Evolutionary conservation across 1,140 invertebrate genomes (phyloP).

Genomic region (Cydia fagiglandana): DNA sequence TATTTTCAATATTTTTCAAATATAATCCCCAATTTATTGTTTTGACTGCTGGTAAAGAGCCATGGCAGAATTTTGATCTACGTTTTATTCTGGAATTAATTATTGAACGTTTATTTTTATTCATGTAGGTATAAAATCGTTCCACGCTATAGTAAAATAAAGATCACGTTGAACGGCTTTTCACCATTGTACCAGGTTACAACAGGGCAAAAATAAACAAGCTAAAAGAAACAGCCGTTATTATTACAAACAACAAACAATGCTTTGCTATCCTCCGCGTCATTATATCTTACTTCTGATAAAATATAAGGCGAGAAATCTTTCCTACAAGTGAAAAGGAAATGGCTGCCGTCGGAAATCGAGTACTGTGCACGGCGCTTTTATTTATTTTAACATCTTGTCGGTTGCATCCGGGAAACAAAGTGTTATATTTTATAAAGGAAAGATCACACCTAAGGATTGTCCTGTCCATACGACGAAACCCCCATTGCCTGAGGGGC

Average conservation of each 20-base stretch:
- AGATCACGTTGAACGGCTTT: not conserved
- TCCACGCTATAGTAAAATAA: not conserved
- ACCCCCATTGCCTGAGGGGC: too few relatives aligned
- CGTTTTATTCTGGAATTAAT: too few relatives aligned
- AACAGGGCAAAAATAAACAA: not conserved
- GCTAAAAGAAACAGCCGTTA: not conserved
- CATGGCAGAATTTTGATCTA: too few relatives aligned
- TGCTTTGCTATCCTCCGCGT: conserved; percentile 1
- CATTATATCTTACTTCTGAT: conserved; percentile 20
- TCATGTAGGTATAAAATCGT: too few relatives aligned
- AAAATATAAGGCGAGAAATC: conserved; percentile 42
- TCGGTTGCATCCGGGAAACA: conserved; percentile 56
- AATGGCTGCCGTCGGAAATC: conserved; percentile 51
- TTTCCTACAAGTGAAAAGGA: conserved; percentile 46
- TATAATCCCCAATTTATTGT: too few relatives aligned
- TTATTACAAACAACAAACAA: conserved; percentile 23
- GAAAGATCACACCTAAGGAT: conserved; percentile 47
- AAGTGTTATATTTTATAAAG: conserved; percentile 45
- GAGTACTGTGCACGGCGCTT: conserved; percentile 46
- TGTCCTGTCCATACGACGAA: too few relatives aligned
- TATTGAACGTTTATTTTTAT: too few relatives aligned
- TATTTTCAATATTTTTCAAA: too few relatives aligned
- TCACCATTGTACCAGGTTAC: not conserved
- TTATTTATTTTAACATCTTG: conserved; percentile 61
- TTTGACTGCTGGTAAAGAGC: too few relatives aligned